A percentile compares a stretch with the other conserved stretches of the same genome.
Evolutionary conservation across 30 jellyfish, hydroid and myxozoan species (phyloP).

Genomic region (Phacellophora camtschatica): DNA sequence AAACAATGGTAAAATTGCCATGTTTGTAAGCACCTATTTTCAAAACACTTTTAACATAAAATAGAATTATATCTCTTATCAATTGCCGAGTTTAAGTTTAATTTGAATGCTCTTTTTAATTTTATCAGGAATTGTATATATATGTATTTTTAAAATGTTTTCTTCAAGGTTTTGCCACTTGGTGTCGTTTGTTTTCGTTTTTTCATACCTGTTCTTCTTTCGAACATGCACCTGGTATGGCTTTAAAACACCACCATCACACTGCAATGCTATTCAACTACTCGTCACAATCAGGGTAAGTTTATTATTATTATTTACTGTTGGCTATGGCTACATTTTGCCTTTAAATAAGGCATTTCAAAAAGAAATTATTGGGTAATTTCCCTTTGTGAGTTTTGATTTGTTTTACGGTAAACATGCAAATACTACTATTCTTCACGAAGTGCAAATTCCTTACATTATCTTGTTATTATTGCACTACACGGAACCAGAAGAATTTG

Average conservation of each 20-base stretch:
- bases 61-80: too few species aligned
- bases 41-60: too few species aligned
- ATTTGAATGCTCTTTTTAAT: neutral
- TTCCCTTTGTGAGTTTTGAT: too few species aligned
- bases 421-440: too few species aligned
- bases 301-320: neutral
- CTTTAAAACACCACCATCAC: constrained; percentile 75
- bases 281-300: constrained; percentile 87
- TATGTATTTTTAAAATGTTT: neutral
- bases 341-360: neutral
- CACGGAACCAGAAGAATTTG: too few species aligned
- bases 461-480: too few species aligned
- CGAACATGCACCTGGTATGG: constrained; percentile 91
- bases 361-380: neutral
- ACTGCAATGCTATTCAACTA: constrained; percentile 94
- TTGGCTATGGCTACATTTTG: neutral
- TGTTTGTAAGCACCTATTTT: too few species aligned
- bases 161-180: constrained; percentile 74
- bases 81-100: neutral
- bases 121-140: neutral
- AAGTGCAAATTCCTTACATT: too few species aligned
- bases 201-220: constrained; percentile 90
- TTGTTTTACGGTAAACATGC: too few species aligned
- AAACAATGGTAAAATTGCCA: too few species aligned
- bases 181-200: constrained; percentile 77